Evolutionary conservation across 2,888 invertebrate genomes (phyloP).

Genomic region (Microdon myrmicae): DNA sequence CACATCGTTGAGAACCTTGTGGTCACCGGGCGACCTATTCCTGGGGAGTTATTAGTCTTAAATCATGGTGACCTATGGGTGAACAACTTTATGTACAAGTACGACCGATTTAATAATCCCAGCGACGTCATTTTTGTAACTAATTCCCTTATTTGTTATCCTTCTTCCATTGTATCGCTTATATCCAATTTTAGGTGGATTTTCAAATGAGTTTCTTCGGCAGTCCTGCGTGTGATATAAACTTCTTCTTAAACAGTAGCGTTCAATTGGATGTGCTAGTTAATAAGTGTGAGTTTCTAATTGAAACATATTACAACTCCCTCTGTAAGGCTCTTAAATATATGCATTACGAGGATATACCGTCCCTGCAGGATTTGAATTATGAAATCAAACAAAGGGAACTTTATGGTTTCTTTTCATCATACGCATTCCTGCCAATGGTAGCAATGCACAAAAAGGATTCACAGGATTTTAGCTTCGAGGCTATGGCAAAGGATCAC

Average conservation of each 20-base stretch:
- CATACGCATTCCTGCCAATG: conserved; percentile 64
- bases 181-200: conserved; percentile 61
- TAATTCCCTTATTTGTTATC: conserved; percentile 20
- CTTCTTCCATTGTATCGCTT: no score
- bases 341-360: conserved; percentile 58
- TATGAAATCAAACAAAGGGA: conserved; percentile 59
- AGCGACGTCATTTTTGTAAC: conserved; percentile 67
- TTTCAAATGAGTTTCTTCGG: conserved; percentile 64
- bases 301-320: conserved; percentile 60
- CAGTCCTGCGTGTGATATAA: conserved; percentile 66
- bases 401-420: conserved; percentile 63
- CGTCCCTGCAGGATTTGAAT: conserved; percentile 59
- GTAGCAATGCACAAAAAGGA: conserved; percentile 65
- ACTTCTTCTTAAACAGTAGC: conserved; percentile 66
- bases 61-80: conserved; percentile 70
- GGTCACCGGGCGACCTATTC: conserved; percentile 57
- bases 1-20: conserved; percentile 62
- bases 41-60: conserved; percentile 65
- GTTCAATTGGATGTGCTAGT: conserved; percentile 61
- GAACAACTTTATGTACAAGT: conserved; percentile 70
- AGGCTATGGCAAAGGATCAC: conserved; percentile 58
- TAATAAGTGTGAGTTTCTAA: conserved; percentile 59
- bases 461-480: conserved; percentile 62
- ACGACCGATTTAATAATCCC: conserved; percentile 62
- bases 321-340: conserved; percentile 57